Evolutionary conservation across 2,888 invertebrate genomes (phyloP), one percentile per base, ranked within the genome.

Genomic region (Drosophila borealis): DNA sequence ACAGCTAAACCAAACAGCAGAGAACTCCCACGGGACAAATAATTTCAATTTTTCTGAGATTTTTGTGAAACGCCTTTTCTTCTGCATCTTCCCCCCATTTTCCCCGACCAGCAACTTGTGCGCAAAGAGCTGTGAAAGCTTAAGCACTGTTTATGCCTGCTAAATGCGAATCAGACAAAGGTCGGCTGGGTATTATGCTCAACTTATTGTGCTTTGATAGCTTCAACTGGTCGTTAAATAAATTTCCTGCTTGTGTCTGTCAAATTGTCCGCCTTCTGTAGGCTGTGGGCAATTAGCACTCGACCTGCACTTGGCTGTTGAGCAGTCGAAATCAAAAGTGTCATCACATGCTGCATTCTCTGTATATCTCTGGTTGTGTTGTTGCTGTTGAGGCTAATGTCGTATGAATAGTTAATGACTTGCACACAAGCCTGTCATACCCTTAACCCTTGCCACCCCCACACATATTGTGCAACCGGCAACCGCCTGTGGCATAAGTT

Each of bases 351-450:
- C 45, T 62, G 79, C 48, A 63, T 56, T 53, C 53, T 55, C 44
- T 59, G 59, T 68, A 60, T 46, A 72, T 46, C 42, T 39, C 55
- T 60, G 56, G 39, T 41, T 41, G 4, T 36, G 53, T 9, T 17
- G 41, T n/a, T 41, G 17, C 36, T 14, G 45, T 61, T 69, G 62
- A 56, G 48, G 54, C 57, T 48, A 69, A 74, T 78, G 78, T 62
- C 85, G 57, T 82, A 83, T 83, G 83, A 88, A 83, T 83, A 80
- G 74, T 83, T 83, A 78, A 83, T 88, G 86, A 78, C 68, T 69
- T 68, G 69, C 63, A 62, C 57, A 77, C 71, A 75, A 46, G 54
- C 29, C 68, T 61, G 61, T 41, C 53, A 64, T 45, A 54, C 50
- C 60, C 64, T 51, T 44, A 55, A 54, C 51, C 44, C 36, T 41